These are phyloP conservation scores for Oreochromis niloticus DNA, from an alignment of 2,113 vertebrate species.

Conservation along the genomic window DNA sequence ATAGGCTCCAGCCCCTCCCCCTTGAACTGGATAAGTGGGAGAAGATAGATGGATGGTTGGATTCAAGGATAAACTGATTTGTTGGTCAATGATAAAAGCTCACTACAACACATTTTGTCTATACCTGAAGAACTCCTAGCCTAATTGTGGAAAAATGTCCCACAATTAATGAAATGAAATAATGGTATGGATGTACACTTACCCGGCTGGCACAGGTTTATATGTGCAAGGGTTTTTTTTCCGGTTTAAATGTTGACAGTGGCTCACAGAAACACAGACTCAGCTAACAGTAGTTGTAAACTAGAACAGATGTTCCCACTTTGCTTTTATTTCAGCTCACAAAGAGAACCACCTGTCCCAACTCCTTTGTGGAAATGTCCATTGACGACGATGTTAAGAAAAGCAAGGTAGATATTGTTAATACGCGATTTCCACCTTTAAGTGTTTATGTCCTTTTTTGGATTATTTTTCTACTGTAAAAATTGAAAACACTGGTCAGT, in stretches of 20 bases:
- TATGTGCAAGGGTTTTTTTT: neutral
- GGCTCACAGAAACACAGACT: neutral
- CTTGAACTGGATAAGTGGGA: neutral
- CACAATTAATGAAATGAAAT: neutral
- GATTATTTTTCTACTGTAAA: neutral
- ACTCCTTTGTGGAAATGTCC: constrained; percentile 80
- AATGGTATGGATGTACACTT: neutral
- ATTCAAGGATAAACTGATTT: neutral
- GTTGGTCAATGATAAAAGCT: neutral
- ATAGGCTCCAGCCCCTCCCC: neutral
- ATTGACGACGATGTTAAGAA: constrained; percentile 77
- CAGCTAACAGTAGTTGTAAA: neutral
- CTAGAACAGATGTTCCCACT: neutral
- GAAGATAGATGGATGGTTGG: neutral
- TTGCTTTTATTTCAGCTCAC: constrained; percentile 56
- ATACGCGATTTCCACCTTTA: neutral
- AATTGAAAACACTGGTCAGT: neutral
- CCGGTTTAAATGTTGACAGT: neutral
- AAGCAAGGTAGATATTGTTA: constrained; percentile 90
- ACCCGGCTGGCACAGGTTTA: neutral
- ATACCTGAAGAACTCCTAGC: neutral
- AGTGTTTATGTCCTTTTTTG: fast-evolving
- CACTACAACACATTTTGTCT: neutral
- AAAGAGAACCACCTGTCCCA: constrained; percentile 74
- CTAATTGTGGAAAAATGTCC: neutral